These are phyloP conservation scores for Etheostoma cragini DNA, from an alignment of 2,113 vertebrate species.

Conservation along the genomic window DNA sequence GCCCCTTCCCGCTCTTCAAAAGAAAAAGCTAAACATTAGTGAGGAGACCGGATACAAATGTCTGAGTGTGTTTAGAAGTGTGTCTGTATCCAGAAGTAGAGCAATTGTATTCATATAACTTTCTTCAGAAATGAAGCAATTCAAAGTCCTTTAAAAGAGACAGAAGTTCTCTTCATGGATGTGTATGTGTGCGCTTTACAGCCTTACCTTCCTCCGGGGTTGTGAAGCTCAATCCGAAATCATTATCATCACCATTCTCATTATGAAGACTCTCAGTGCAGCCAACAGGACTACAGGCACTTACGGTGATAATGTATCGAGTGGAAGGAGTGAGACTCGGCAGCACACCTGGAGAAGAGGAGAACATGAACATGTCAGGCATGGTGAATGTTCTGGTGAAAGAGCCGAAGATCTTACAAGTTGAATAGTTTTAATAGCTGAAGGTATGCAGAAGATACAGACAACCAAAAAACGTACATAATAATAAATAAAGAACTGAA, in stretches of 20 bases:
- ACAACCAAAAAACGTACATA: no score
- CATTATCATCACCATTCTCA: conserved; percentile 39
- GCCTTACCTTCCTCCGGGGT: conserved; percentile 96
- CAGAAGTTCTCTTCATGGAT: not conserved
- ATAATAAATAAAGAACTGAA: no score
- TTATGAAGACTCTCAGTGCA: conserved; percentile 87
- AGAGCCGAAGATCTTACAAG: no score
- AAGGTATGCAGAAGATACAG: no score
- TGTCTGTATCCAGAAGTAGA: not conserved
- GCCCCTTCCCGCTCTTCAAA: no score
- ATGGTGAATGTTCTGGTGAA: no score
- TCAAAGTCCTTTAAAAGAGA: no score
- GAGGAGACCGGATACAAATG: conserved; percentile 3
- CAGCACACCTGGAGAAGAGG: conserved; percentile 85
- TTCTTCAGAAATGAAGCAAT: no score
- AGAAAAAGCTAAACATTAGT: conserved; percentile 6
- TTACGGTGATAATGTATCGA: conserved; percentile 89
- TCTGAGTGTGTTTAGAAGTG: conserved; percentile 21
- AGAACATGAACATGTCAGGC: conserved; percentile 10
- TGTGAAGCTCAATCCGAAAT: conserved; percentile 85
- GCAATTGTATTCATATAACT: no score
- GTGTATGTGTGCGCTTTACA: conserved; percentile 86
- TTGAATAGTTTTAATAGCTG: no score
- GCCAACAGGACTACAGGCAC: conserved; percentile 89
- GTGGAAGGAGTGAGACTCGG: conserved; percentile 90